Conservation (phyloP, 2,888 invertebrate genomes). For the Steinernema scapterisci region DNA sequence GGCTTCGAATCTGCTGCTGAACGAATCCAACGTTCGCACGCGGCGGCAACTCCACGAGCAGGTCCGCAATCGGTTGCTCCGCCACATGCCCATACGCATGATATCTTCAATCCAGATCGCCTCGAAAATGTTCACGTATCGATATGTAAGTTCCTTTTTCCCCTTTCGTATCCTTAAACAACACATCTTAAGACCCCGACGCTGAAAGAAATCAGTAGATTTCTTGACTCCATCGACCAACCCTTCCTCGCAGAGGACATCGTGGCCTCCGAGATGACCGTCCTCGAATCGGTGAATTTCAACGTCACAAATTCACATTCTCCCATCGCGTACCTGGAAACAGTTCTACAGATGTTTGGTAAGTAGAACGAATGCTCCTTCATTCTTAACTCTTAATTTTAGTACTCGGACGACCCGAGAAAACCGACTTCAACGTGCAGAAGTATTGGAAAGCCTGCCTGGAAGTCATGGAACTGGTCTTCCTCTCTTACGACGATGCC, state of each 20-base stretch:
- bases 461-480: conserved; percentile 7
- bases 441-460: conserved; percentile 18
- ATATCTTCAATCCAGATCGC: conserved; percentile 12
- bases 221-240: background rate
- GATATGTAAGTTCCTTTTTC: background rate
- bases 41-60: conserved; percentile 22
- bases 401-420: background rate
- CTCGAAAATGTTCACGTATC: conserved; percentile 17
- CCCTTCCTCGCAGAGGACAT: background rate
- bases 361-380: background rate
- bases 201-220: background rate
- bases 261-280: conserved; percentile 20
- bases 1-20: conserved; percentile 8
- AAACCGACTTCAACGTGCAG: background rate
- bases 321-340: background rate
- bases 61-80: conserved; percentile 3
- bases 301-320: conserved; percentile 3
- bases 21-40: conserved; percentile 7
- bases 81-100: conserved; percentile 21
- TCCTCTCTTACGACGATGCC: conserved; percentile 3
- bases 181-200: conserved; percentile 11
- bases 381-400: background rate
- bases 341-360: conserved; percentile 15
- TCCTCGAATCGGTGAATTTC: background rate
- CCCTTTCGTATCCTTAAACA: background rate